Conservation (phyloP, 1,140 invertebrate species). For the Wiebesia pumilae region DNA sequence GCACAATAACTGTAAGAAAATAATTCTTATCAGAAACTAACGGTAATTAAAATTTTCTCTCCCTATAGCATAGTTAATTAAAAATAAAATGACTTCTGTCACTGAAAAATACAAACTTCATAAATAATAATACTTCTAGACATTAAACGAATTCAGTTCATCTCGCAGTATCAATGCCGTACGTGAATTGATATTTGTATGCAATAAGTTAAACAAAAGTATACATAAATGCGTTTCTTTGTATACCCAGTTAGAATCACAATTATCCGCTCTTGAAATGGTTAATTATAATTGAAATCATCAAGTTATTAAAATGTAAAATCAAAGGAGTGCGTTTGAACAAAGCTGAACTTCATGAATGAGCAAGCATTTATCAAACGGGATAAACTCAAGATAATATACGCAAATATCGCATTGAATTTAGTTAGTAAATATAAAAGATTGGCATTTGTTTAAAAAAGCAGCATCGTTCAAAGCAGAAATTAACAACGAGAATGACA, state of each 20-base stretch:
- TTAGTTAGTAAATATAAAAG: background rate
- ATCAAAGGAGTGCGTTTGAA: background rate
- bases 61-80: too few species aligned
- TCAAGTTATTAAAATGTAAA: slow-evolving; percentile 29
- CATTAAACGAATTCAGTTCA: too few species aligned
- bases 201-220: background rate
- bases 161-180: background rate
- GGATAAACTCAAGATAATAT: background rate
- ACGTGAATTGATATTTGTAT: background rate
- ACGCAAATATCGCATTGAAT: slow-evolving; percentile 4
- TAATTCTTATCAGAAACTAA: background rate
- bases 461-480: background rate
- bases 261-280: background rate
- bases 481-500: slow-evolving; percentile 18
- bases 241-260: slow-evolving; percentile 21
- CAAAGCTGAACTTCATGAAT: slow-evolving; percentile 23
- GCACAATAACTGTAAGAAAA: background rate
- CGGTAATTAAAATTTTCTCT: background rate
- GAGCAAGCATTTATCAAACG: slow-evolving; percentile 2
- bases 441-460: background rate
- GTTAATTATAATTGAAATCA: slow-evolving; percentile 26
- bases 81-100: too few species aligned
- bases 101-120: too few species aligned
- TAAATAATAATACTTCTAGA: too few species aligned
- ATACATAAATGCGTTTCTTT: background rate